These are phyloP conservation scores for Latheticus oryzae DNA, from an alignment of 2,888 invertebrate species.

Conservation along the genomic window DNA sequence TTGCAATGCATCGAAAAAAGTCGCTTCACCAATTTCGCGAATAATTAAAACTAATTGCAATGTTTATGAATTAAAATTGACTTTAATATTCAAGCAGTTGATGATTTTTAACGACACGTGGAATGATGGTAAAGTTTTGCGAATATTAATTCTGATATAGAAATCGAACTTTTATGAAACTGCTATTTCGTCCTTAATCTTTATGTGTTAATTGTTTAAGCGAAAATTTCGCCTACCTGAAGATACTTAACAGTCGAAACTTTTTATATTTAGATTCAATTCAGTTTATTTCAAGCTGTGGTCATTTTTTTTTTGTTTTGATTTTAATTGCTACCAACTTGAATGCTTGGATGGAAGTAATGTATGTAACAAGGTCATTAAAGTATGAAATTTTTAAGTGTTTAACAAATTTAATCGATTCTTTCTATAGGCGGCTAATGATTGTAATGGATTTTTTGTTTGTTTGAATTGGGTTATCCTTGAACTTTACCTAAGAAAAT, in stretches of 20 bases:
- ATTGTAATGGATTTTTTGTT: too few relatives aligned
- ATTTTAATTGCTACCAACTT: conserved; percentile 1
- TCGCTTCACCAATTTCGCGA: conserved; percentile 1
- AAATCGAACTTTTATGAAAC: conserved; percentile 12
- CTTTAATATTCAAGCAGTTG: conserved; percentile 1
- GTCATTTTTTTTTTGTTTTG: too few relatives aligned
- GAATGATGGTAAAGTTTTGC: conserved; percentile 6
- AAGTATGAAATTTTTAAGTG: too few relatives aligned
- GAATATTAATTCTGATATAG: conserved; percentile 4
- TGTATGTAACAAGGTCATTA: too few relatives aligned
- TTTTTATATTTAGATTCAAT: too few relatives aligned
- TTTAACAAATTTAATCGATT: too few relatives aligned
- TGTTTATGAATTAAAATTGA: conserved; percentile 1
- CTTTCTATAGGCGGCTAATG: too few relatives aligned
- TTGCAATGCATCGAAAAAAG: conserved; percentile 10
- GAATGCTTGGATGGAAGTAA: too few relatives aligned
- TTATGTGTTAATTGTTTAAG: conserved; percentile 16
- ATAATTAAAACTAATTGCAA: conserved; percentile 22
- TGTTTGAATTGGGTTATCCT: too few relatives aligned
- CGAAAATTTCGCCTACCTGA: conserved; percentile 1
- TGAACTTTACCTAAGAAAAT: too few relatives aligned
- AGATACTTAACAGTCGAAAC: neutral
- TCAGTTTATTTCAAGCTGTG: too few relatives aligned
- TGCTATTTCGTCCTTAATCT: conserved; percentile 6
- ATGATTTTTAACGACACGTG: neutral